Conservation (phyloP, 2,113 vertebrate species). For the Archilochus colubris region DNA sequence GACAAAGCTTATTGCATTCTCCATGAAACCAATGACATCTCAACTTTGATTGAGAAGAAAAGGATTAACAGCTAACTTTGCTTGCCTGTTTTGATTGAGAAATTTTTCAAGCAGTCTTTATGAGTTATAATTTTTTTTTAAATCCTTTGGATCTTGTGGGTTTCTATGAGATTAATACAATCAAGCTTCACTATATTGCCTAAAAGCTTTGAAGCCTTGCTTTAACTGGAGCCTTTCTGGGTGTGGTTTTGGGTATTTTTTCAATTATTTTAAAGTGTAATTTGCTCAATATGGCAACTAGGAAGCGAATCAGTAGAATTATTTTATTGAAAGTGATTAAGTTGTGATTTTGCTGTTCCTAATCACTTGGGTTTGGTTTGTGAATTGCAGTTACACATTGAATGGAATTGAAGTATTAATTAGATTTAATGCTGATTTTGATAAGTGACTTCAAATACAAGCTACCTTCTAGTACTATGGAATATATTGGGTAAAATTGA, state of each 20-base stretch:
- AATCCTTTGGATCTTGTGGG: neutral
- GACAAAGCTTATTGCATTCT: neutral
- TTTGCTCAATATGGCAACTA: conserved; percentile 1
- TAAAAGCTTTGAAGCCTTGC: neutral
- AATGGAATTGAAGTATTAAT: neutral
- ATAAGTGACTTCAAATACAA: neutral
- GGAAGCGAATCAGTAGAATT: conserved; percentile 3
- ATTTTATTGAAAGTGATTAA: conserved; percentile 14
- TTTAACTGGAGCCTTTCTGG: neutral
- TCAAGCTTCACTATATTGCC: neutral
- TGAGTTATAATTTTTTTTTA: neutral
- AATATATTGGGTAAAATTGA: neutral
- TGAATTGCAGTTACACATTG: neutral
- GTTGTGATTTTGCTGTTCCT: conserved; percentile 27
- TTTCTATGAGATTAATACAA: neutral
- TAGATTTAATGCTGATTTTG: neutral
- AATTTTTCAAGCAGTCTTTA: neutral
- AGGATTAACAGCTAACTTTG: neutral
- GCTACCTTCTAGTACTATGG: neutral
- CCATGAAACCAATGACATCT: neutral
- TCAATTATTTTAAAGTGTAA: neutral
- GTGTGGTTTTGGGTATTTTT: neutral
- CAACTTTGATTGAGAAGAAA: neutral
- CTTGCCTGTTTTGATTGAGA: neutral
- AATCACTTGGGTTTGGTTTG: conserved; percentile 25